Evolutionary conservation across 2,797 vertebrate species (phyloP).

Genomic region (Enteromius fasciolatus): DNA sequence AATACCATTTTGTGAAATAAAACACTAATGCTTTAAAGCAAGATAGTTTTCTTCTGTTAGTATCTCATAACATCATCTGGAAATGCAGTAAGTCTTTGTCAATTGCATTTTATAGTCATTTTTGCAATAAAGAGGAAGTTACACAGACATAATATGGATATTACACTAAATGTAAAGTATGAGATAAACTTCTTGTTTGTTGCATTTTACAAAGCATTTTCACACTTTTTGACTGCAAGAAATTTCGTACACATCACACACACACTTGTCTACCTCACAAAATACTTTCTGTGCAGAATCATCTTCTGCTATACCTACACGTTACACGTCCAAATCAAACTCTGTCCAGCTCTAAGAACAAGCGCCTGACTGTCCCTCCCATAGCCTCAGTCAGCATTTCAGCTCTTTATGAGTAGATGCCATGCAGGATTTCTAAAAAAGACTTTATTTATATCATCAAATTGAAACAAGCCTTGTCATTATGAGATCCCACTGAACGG

Average conservation of each 20-base stretch:
- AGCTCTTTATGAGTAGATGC: constrained; percentile 33
- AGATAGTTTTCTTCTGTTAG: constrained; percentile 22
- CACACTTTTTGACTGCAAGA: neutral
- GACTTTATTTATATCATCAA: constrained; percentile 58
- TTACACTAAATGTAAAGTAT: constrained; percentile 4
- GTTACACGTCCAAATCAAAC: neutral
- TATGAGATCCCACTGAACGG: constrained; percentile 45
- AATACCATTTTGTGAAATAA: constrained; percentile 31
- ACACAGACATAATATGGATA: neutral
- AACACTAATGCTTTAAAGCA: constrained; percentile 36
- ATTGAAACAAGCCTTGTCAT: constrained; percentile 58
- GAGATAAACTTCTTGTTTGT: neutral
- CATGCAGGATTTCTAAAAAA: constrained; percentile 47
- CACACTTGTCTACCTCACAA: neutral
- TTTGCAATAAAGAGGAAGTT: constrained; percentile 20
- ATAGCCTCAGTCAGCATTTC: constrained; percentile 33
- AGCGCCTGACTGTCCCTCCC: constrained; percentile 7
- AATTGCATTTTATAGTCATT: constrained; percentile 3
- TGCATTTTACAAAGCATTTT: neutral
- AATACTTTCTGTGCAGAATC: neutral
- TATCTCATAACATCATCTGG: constrained; percentile 10
- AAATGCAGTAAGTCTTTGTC: constrained; percentile 9
- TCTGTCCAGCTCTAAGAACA: constrained; percentile 15
- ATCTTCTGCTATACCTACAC: neutral
- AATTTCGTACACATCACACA: neutral